Evolutionary conservation across 1,140 invertebrate species (phyloP).

Genomic region (Sesamia nonagrioides): DNA sequence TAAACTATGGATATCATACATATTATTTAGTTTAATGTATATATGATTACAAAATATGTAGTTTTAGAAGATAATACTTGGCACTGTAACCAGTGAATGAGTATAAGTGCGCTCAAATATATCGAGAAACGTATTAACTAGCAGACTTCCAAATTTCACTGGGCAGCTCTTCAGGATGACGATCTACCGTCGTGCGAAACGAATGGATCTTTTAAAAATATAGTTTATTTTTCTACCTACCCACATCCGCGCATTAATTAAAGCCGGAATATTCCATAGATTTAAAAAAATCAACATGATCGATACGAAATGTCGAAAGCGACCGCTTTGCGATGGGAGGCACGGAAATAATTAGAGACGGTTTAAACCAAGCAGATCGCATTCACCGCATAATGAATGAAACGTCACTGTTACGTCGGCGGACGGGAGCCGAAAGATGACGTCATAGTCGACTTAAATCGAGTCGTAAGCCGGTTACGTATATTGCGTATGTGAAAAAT

Average conservation of each 20-base stretch:
- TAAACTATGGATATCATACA: background rate
- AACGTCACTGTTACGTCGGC: constrained; percentile 72
- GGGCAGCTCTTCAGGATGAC: background rate
- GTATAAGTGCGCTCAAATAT: too few relatives aligned
- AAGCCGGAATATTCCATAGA: constrained; percentile 36
- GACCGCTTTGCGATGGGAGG: constrained; percentile 71
- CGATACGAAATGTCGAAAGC: constrained; percentile 29
- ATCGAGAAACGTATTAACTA: background rate
- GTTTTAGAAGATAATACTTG: background rate
- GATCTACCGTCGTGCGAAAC: background rate
- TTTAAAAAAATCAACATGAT: constrained; percentile 34
- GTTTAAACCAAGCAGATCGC: constrained; percentile 79
- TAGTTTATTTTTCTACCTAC: too few relatives aligned
- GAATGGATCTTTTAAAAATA: background rate
- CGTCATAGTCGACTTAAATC: constrained; percentile 53
- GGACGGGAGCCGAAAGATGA: constrained; percentile 59
- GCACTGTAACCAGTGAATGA: background rate
- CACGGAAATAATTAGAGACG: constrained; percentile 83
- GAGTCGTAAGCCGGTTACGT: constrained; percentile 5
- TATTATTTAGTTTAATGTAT: background rate
- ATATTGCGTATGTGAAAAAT: constrained; percentile 10
- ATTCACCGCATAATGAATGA: constrained; percentile 84
- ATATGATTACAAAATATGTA: background rate
- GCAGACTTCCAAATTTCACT: background rate
- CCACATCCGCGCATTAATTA: constrained; percentile 30